Base-by-base conservation (phyloP, 2,888 invertebrate genomes). In the Trimorus sp. region DNA sequence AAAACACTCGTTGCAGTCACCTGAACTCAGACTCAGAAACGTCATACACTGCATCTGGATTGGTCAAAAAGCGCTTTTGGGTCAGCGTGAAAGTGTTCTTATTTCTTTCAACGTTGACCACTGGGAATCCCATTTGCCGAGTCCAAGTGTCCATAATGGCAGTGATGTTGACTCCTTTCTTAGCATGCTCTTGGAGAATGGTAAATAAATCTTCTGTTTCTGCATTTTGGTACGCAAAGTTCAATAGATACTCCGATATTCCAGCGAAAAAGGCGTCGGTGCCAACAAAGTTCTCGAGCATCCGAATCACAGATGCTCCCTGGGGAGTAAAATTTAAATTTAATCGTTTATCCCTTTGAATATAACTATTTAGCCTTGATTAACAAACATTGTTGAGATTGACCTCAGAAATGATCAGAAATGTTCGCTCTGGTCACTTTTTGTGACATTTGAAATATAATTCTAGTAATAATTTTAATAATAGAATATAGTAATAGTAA, bases 111-210 rank as follows among this genome's bases (percentile, higher is more conserved):
- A 96, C 95, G 0, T 92, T 93, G 3, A 98, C 92, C 0, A 98
- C 93, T 0, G 98, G 98, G 87, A 95, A 96, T 0, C 98, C 98
- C 95, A 95, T 97, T 92, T 98, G 98, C 53, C 94, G 93, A 0
- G 97, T 98, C 96, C 97, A 98, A 0, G 97, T 97, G 88, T 96
- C 95, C 96, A 98, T 96, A 78, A 97, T 94, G 51, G 90, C 93
- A 86, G 92, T 92, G 4, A 95, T 89, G 88, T 93, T 93, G 6
- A 95, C 92, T 70, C 92, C 90, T 12, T 91, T 91, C 48, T 92
- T 92, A 70, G 94, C 93, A 73, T 93, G 92, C 0, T 92, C 92
- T 87, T 95, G 94, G 26, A 98, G 91, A 56, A 94, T 94, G 2
- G 93, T 92, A 88, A 97, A 94, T 56, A 98, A 93, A 90, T 98